Evolutionary conservation across 2,888 invertebrate genomes (phyloP), one percentile per base, ranked within the genome.

Genomic region (Dorcus parallelipipedus): DNA sequence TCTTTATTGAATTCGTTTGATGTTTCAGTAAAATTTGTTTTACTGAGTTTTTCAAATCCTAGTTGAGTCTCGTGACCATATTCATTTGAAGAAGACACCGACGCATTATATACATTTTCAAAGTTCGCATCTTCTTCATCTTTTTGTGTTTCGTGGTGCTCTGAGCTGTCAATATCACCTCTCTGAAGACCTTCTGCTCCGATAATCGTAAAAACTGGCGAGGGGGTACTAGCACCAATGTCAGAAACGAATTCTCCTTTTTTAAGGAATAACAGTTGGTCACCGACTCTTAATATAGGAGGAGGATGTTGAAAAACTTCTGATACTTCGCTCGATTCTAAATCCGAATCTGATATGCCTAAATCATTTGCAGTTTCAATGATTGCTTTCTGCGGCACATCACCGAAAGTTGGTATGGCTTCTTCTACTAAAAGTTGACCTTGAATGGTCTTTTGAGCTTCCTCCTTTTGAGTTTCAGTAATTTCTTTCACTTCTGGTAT

Each of bases 401-500:
- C 26, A 7, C 26, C 26, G 26, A 33, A 33, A 33, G 6, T n/a
- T 3, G 48, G 48, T 1, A 56, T 52, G 14, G 61, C 63, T 57
- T 72, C 72, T 61, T 73, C 72, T 9, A 71, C 71, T 3, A 74
- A 50, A 3, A 72, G 59, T 17, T 68, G 70, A 8, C 70, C 71
- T 8, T 62, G 63, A 20, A 58, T 51, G 26, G 26, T 33, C 26
- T 33, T 33, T 4, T 54, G 61, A 10, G 64, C 65, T 52, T 69
- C 70, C 1, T 66, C 67, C 56, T 74, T 74, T 33, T 75, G 71
- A 4, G 73, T 69, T 8, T 72, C 70, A 3, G 76, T 76, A n/a
- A 76, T 71, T 60, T 77, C 76, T 52, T 74, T 75, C 10, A 73
- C 66, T 61, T 75, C 83, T 0, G 84, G 84, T 3, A 84, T 84